Evolutionary conservation across 2,888 invertebrate genomes (phyloP).

Genomic region (Spilarctia lutea): DNA sequence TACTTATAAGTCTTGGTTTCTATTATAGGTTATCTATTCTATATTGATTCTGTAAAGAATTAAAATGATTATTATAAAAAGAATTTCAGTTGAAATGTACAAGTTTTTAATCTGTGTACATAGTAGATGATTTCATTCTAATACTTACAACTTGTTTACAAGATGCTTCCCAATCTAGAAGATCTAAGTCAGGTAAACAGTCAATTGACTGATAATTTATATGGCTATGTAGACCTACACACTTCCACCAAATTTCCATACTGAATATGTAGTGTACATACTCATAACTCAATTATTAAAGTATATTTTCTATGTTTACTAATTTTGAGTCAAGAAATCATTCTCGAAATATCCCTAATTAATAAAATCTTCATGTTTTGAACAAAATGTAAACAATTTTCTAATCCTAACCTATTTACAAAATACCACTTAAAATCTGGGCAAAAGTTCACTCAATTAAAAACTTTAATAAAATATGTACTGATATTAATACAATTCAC

Average conservation of each 20-base stretch:
- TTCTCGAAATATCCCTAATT: background rate
- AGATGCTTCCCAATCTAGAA: constrained; percentile 16
- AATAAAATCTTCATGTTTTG: constrained; percentile 3
- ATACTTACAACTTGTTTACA: constrained; percentile 20
- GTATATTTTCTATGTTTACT: background rate
- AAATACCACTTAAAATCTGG: constrained; percentile 44
- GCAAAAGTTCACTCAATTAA: constrained; percentile 59
- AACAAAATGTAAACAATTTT: constrained; percentile 40
- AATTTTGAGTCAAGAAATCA: background rate
- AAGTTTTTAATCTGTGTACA: constrained; percentile 2
- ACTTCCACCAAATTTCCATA: background rate
- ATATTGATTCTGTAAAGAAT: background rate
- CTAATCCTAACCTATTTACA: constrained; percentile 50
- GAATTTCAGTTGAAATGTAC: background rate
- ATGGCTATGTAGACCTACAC: background rate
- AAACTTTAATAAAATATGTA: constrained; percentile 29
- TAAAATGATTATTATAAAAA: background rate
- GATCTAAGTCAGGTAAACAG: constrained; percentile 16
- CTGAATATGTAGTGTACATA: background rate
- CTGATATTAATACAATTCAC: constrained; percentile 12
- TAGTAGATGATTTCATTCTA: constrained; percentile 5
- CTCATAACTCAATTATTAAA: background rate
- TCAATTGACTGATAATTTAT: constrained; percentile 10
- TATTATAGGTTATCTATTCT: background rate
- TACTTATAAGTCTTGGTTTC: background rate